Conservation (phyloP, 2,797 vertebrate genomes). For the Thalassophryne amazonica region DNA sequence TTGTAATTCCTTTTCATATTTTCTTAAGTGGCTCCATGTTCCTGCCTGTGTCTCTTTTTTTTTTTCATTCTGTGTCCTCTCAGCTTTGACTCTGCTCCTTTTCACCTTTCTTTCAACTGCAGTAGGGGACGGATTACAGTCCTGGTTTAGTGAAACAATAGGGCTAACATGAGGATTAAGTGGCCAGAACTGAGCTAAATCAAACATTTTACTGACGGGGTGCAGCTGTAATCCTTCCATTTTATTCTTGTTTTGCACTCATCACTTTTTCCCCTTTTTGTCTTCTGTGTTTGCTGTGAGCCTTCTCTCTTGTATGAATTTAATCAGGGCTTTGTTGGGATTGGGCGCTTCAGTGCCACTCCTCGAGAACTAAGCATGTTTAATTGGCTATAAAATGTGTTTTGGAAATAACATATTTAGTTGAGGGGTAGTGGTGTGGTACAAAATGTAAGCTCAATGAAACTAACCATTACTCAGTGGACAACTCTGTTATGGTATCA, state of each 20-base stretch:
- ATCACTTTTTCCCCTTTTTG: background rate
- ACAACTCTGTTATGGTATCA: too few relatives aligned
- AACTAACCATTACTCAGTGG: constrained; percentile 7
- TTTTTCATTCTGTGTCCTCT: background rate
- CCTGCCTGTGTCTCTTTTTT: background rate
- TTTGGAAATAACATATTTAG: constrained; percentile 24
- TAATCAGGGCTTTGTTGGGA: constrained; percentile 34
- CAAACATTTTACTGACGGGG: constrained; percentile 46
- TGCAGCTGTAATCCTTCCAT: constrained; percentile 41
- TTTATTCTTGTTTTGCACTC: constrained; percentile 30
- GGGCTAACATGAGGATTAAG: constrained; percentile 51
- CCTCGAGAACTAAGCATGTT: constrained; percentile 18
- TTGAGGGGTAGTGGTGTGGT: constrained; percentile 29
- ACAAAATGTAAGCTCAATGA: constrained; percentile 15
- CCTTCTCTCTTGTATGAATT: constrained; percentile 23
- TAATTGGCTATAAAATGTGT: constrained; percentile 51
- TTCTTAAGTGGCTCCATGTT: constrained; percentile 4
- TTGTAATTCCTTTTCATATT: background rate
- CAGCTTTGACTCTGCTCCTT: constrained; percentile 3
- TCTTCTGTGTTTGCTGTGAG: constrained; percentile 15
- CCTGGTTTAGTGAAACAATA: constrained; percentile 54
- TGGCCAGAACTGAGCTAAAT: constrained; percentile 61
- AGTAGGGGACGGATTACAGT: constrained; percentile 31
- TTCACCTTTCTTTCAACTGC: constrained; percentile 20
- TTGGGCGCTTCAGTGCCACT: constrained; percentile 14